A percentile compares a stretch with the other conserved stretches of the same genome.
phyloP scores from a whole-genome alignment of 2,888 invertebrate genomes.

The Eristalinus sepulchralis region DNA sequence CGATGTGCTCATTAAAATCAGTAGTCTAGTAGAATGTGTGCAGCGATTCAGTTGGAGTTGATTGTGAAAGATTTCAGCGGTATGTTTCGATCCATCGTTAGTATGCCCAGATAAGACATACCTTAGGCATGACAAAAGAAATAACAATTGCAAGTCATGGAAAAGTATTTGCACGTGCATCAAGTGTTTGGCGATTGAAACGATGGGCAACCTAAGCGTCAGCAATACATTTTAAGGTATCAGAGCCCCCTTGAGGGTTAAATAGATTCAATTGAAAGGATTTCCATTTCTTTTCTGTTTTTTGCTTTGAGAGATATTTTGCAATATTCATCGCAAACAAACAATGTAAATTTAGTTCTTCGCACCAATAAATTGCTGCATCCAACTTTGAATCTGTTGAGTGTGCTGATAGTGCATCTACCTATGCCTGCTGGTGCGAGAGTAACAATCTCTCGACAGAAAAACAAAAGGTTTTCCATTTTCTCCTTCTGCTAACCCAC shows the following conservation, averaged over 20 bases:
- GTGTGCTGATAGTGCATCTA: background rate
- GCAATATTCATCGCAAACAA: no score
- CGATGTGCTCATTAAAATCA: conserved; percentile 80
- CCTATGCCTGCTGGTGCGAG: no score
- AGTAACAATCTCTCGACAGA: no score
- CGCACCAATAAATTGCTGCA: background rate
- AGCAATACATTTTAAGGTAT: no score
- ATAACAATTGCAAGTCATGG: conserved; percentile 25
- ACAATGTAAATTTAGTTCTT: background rate
- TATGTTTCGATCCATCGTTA: conserved; percentile 3
- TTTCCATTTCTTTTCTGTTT: no score
- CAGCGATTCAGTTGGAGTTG: background rate
- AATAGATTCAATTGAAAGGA: no score
- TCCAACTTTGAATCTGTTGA: background rate
- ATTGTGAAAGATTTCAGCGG: conserved; percentile 39
- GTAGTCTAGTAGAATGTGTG: conserved; percentile 73
- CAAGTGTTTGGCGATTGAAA: background rate
- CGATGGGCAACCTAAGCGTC: no score
- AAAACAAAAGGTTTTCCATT: background rate
- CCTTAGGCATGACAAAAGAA: conserved; percentile 19
- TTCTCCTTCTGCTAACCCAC: background rate
- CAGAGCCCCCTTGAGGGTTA: no score
- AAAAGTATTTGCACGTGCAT: background rate
- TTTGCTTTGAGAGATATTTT: no score
- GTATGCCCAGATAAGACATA: conserved; percentile 50